Conservation (phyloP, 2,888 invertebrate genomes). For the Drosophila ezoana region DNA sequence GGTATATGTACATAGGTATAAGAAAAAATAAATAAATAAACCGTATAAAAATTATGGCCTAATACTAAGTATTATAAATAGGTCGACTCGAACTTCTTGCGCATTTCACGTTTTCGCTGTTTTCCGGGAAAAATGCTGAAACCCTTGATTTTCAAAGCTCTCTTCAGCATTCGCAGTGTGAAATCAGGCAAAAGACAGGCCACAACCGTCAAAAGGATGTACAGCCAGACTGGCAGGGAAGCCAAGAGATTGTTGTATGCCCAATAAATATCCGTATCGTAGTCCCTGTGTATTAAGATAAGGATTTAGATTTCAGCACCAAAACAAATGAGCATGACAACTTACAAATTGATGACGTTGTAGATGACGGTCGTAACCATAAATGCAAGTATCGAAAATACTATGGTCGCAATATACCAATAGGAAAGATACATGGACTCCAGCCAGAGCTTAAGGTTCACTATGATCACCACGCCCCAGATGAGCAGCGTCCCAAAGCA, state of each 20-base stretch:
- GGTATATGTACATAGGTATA: slow-evolving; percentile 50
- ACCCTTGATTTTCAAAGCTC: slow-evolving; percentile 76
- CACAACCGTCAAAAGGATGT: slow-evolving; percentile 86
- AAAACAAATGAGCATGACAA: slow-evolving; percentile 47
- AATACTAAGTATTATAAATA: slow-evolving; percentile 62
- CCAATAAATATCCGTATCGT: slow-evolving; percentile 86
- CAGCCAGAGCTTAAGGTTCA: slow-evolving; percentile 88
- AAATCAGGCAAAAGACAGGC: slow-evolving; percentile 87
- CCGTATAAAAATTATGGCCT: slow-evolving; percentile 51
- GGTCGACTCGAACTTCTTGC: slow-evolving; percentile 72
- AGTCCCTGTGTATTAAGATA: slow-evolving; percentile 77
- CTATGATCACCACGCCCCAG: slow-evolving; percentile 87
- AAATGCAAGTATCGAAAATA: slow-evolving; percentile 87
- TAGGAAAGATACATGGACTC: slow-evolving; percentile 87
- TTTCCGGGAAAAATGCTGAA: slow-evolving; percentile 81
- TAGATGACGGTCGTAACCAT: slow-evolving; percentile 87
- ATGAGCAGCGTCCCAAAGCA: slow-evolving; percentile 88
- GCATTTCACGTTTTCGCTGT: slow-evolving; percentile 65
- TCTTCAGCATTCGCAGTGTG: slow-evolving; percentile 74
- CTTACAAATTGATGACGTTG: slow-evolving; percentile 87
- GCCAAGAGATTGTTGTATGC: slow-evolving; percentile 87
- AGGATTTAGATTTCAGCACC: neutral
- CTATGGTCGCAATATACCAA: slow-evolving; percentile 86
- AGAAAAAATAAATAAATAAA: slow-evolving; percentile 65
- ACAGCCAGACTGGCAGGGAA: slow-evolving; percentile 87